Percentiles rank a stretch among this genome's conserved stretches.
phyloP scores from a whole-genome alignment of 2,888 invertebrate species.

The Taenaris catops region DNA sequence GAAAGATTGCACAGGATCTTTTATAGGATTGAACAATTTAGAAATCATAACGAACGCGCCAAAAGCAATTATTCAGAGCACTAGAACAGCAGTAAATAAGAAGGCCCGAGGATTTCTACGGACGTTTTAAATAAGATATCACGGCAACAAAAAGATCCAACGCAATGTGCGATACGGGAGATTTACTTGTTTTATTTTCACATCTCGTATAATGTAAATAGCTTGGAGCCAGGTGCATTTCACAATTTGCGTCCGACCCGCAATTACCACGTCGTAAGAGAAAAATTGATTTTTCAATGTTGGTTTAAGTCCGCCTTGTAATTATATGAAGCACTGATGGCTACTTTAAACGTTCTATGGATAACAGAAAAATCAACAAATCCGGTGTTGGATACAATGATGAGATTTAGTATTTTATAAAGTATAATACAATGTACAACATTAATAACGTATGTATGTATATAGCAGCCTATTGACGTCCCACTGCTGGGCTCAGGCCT shows the following conservation, averaged over 20 bases:
- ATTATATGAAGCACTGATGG: conserved; percentile 21
- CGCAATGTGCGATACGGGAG: conserved; percentile 13
- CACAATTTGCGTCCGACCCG: conserved; percentile 61
- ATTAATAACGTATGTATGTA: no score
- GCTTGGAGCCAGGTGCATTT: conserved; percentile 59
- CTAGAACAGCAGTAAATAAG: conserved; percentile 3
- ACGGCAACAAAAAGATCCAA: conserved; percentile 9
- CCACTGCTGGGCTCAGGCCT: no score
- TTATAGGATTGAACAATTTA: neutral
- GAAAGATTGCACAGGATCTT: no score
- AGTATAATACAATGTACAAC: no score
- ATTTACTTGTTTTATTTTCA: conserved; percentile 6
- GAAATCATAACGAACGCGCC: conserved; percentile 3
- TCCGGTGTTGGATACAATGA: no score
- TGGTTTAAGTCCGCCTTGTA: conserved; percentile 46
- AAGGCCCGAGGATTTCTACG: conserved; percentile 6
- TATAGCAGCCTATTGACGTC: no score
- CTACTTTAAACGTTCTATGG: conserved; percentile 18
- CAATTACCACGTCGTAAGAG: conserved; percentile 62
- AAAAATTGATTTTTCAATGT: conserved; percentile 69
- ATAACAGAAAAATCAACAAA: conserved; percentile 1
- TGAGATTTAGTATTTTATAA: no score
- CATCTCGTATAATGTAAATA: conserved; percentile 43
- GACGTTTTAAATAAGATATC: conserved; percentile 13
- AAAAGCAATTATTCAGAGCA: conserved; percentile 7